These are phyloP conservation scores for Caenorhabditis imperialis DNA, from an alignment of 2,888 invertebrate genomes.

Conservation along the genomic window DNA sequence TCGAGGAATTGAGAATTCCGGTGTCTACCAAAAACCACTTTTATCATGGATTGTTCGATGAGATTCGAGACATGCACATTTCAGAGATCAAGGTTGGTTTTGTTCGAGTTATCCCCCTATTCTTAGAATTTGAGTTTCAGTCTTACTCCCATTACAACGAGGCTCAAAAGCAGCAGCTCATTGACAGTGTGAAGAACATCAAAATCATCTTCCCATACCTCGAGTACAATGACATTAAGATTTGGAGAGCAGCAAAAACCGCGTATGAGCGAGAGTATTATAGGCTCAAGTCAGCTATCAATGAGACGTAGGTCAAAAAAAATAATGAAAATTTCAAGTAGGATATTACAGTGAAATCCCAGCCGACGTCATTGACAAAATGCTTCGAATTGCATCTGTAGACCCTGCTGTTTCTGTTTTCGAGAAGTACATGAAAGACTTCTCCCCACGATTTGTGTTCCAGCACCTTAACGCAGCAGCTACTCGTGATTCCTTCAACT, in stretches of 20 bases:
- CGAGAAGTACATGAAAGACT: slow-evolving; percentile 32
- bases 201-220: slow-evolving; percentile 38
- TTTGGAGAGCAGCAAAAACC: slow-evolving; percentile 31
- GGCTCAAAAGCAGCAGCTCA: slow-evolving; percentile 14
- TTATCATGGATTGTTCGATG: slow-evolving; percentile 35
- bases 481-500: slow-evolving; percentile 38
- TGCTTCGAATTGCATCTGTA: slow-evolving; percentile 27
- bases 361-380: slow-evolving; percentile 8
- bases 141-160: slow-evolving; percentile 6
- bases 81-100: slow-evolving; percentile 23
- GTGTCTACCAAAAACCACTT: slow-evolving; percentile 28
- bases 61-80: slow-evolving; percentile 21
- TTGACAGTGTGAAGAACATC: slow-evolving; percentile 21
- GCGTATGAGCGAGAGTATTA: slow-evolving; percentile 39
- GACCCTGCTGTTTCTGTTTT: slow-evolving; percentile 31
- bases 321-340: background rate
- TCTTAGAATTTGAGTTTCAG: slow-evolving; percentile 1
- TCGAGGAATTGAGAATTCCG: slow-evolving; percentile 18
- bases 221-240: slow-evolving; percentile 29
- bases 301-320: slow-evolving; percentile 26
- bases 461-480: slow-evolving; percentile 33
- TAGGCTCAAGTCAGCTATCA: slow-evolving; percentile 20
- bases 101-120: no score
- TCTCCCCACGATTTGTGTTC: slow-evolving; percentile 36
- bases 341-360: slow-evolving; percentile 9